Percentiles rank a stretch among this genome's conserved stretches.
Evolutionary conservation across 2,113 vertebrate species (phyloP).

Genomic region (Carassius carassius): DNA sequence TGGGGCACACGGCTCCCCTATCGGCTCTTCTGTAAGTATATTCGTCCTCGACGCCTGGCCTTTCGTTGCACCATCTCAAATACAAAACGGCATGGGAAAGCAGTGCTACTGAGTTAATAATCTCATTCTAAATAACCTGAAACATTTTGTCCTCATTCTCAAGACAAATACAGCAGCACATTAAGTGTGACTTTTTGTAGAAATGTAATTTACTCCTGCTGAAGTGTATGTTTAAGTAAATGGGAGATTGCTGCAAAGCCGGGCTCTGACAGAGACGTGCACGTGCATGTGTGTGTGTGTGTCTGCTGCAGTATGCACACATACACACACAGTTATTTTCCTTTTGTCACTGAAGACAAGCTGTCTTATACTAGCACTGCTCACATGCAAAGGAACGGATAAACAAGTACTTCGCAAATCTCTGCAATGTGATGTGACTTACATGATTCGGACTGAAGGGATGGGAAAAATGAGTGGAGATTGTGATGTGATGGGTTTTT

Average conservation of each 20-base stretch:
- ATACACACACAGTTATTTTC: background rate
- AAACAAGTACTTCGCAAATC: conserved; percentile 10
- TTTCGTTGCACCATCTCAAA: conserved; percentile 30
- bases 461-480: background rate
- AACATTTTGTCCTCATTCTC: background rate
- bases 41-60: conserved; percentile 18
- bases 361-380: conserved; percentile 28
- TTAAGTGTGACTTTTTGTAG: conserved; percentile 11
- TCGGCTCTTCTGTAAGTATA: conserved; percentile 18
- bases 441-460: background rate
- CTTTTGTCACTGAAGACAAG: conserved; percentile 30
- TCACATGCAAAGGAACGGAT: conserved; percentile 6
- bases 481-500: background rate
- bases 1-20: conserved; percentile 22
- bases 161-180: conserved; percentile 18
- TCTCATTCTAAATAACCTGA: conserved; percentile 7
- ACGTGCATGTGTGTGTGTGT: background rate
- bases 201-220: conserved; percentile 23
- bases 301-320: background rate
- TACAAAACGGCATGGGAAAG: conserved; percentile 1
- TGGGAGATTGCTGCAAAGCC: background rate
- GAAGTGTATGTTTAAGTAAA: conserved; percentile 26
- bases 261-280: background rate
- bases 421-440: background rate
- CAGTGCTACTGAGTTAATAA: conserved; percentile 21